Percentiles rank a stretch among this genome's conserved stretches.
phyloP scores from a whole-genome alignment of 2,797 vertebrate genomes.

The Sciaenops ocellatus region DNA sequence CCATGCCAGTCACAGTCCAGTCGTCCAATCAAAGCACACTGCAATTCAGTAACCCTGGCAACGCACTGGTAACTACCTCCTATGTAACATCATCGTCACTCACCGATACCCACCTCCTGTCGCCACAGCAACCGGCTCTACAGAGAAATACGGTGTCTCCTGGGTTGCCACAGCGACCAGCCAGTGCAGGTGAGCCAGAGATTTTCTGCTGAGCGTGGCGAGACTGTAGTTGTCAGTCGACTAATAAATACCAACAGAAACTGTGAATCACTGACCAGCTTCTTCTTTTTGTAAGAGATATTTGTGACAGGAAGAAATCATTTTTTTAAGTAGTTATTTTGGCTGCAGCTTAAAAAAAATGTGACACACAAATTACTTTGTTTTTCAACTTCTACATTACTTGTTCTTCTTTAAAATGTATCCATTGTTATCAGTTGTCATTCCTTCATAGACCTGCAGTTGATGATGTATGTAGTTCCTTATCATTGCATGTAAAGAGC shows the following conservation, averaged over 20 bases:
- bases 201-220: conserved; percentile 26
- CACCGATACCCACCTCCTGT: conserved; percentile 95
- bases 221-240: not conserved
- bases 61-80: conserved; percentile 95
- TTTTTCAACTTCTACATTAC: not conserved
- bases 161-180: conserved; percentile 96
- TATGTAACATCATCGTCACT: conserved; percentile 95
- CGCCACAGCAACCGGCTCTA: conserved; percentile 92
- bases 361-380: too few relatives aligned
- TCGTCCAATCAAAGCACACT: conserved; percentile 94
- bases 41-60: conserved; percentile 96
- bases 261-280: not conserved
- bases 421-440: not conserved
- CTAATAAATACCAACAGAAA: conserved; percentile 20
- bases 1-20: conserved; percentile 97
- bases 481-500: conserved; percentile 25
- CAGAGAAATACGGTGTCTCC: conserved; percentile 97
- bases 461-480: conserved; percentile 7
- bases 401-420: conserved; percentile 10
- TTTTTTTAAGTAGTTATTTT: not conserved
- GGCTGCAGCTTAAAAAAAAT: not conserved
- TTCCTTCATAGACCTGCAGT: not conserved
- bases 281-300: not conserved
- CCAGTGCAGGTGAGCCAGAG: conserved; percentile 91
- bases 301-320: not conserved